Conservation (phyloP, 2,113 vertebrate species). For the Elephantulus edwardii region DNA sequence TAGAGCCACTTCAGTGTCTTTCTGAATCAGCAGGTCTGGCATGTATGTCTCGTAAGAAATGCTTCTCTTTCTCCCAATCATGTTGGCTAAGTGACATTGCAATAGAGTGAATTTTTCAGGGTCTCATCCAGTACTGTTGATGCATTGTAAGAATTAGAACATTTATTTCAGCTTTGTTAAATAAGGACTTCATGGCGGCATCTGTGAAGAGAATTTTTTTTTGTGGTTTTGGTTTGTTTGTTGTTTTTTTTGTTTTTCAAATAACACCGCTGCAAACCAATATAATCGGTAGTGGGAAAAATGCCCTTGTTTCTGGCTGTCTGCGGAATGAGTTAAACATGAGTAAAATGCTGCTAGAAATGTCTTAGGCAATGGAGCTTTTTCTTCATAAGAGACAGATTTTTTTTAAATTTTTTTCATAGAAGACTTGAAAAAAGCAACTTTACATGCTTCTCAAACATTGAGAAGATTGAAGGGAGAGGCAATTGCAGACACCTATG, state of each 20-base stretch:
- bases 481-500: slow-evolving; percentile 46
- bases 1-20: not conserved
- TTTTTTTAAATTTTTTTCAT: not conserved
- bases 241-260: too few relatives aligned
- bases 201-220: slow-evolving; percentile 46
- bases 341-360: slow-evolving; percentile 45
- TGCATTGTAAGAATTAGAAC: slow-evolving; percentile 1
- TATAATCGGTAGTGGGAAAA: not conserved
- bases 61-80: not conserved
- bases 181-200: slow-evolving; percentile 6
- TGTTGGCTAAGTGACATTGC: slow-evolving; percentile 24
- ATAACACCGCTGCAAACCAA: not conserved
- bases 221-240: too few relatives aligned
- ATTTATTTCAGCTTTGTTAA: slow-evolving; percentile 46
- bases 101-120: not conserved
- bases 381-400: slow-evolving; percentile 37
- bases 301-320: slow-evolving; percentile 24
- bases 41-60: not conserved
- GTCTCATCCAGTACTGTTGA: not conserved
- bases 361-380: slow-evolving; percentile 15
- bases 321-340: slow-evolving; percentile 49
- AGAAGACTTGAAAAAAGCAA: slow-evolving; percentile 16
- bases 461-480: slow-evolving; percentile 58
- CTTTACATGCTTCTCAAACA: slow-evolving; percentile 46
- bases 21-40: slow-evolving; percentile 23